Evolutionary conservation across 2,797 vertebrate species (phyloP), one percentile per base, ranked within the genome.

Genomic region (Glyptemys insculpta): DNA sequence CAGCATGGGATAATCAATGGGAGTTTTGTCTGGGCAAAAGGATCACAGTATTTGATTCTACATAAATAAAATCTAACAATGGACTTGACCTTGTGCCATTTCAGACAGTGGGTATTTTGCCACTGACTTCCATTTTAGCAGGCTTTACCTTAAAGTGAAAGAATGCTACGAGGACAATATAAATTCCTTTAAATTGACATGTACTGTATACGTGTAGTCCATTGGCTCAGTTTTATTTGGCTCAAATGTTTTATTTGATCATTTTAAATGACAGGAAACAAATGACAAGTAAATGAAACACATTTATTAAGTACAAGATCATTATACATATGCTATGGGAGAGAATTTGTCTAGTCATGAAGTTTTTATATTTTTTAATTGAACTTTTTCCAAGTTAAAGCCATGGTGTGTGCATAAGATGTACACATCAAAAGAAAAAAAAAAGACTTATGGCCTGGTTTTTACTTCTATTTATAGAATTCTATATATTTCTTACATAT

Each of bases 271-370:
- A 25, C 19, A 65, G 80, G 79, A 94, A 54, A 8, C 50, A 79
- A 80, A 52, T 27, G 52, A 6, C 37, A 65, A n/a, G 34, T 21
- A 68, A 68, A n/a, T 0, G 23, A 76, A 44, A 27, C 12, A 27
- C 6, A 47, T 76, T 44, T 18, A 53, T 44, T 14, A 53, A 79
- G 31, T 34, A 37, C 41, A 27, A 14, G 34, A 19, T 27, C 72
- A 25, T 76, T 76, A 76, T 76, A 27, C 41, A 29, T 27, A 44
- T 47, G 72, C 2, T 12, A 47, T 44, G 12, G 21, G 83, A 86
- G 49, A 2, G 6, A 88, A 88, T 21, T 0, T 0, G 0, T 0
- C 21, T 49, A 19, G 7, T 47, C 16, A 41, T 53, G 5, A 68
- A 1, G 12, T 91, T 68, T 23, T 21, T 37, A 6, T 50, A 0